A percentile compares a stretch with the other conserved stretches of the same genome.
These are phyloP conservation scores for Pogonocherus hispidulus DNA, from an alignment of 2,888 invertebrate genomes.

Conservation along the genomic window DNA sequence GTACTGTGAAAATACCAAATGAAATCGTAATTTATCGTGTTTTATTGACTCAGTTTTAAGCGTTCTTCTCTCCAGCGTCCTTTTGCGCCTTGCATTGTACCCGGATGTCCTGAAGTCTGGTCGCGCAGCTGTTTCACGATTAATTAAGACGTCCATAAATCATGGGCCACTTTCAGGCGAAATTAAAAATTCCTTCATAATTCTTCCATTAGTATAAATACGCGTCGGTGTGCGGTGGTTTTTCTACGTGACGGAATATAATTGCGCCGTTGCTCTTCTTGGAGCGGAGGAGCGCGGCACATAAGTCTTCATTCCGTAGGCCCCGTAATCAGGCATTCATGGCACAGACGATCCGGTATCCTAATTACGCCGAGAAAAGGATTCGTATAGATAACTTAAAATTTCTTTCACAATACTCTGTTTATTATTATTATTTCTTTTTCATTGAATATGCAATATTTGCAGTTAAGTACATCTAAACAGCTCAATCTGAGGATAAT, in stretches of 20 bases:
- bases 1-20: slow-evolving; percentile 26
- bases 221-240: slow-evolving; percentile 33
- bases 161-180: slow-evolving; percentile 57
- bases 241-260: slow-evolving; percentile 33
- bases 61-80: slow-evolving; percentile 27
- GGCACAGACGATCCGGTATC: slow-evolving; percentile 50
- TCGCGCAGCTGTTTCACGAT: slow-evolving; percentile 57
- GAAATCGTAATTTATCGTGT: slow-evolving; percentile 40
- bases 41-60: slow-evolving; percentile 38
- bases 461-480: too few relatives aligned
- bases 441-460: too few relatives aligned
- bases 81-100: slow-evolving; percentile 16
- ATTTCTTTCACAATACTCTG: too few relatives aligned
- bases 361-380: slow-evolving; percentile 44
- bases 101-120: slow-evolving; percentile 39
- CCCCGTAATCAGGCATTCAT: slow-evolving; percentile 55
- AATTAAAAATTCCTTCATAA: slow-evolving; percentile 64
- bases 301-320: slow-evolving; percentile 54
- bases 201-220: slow-evolving; percentile 58
- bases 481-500: too few relatives aligned
- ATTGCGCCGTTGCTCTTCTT: slow-evolving; percentile 38
- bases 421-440: too few relatives aligned
- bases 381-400: too few relatives aligned
- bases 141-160: slow-evolving; percentile 63
- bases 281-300: slow-evolving; percentile 38